Evolutionary conservation across 2,113 vertebrate species (phyloP).

Genomic region (Ciconia maguari): DNA sequence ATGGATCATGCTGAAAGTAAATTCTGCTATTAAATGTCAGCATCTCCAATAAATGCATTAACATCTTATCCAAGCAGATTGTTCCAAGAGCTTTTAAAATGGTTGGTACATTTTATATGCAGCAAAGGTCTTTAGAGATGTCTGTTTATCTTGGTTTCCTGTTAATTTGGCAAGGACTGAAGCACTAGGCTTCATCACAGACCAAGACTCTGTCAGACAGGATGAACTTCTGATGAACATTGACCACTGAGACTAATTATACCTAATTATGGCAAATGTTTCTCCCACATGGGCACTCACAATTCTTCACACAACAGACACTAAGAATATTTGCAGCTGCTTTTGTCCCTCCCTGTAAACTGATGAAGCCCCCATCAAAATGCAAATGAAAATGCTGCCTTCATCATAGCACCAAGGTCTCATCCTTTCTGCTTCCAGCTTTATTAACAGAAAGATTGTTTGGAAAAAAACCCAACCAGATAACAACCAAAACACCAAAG

Average conservation of each 20-base stretch:
- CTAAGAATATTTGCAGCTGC: neutral
- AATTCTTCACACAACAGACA: neutral
- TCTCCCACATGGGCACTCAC: neutral
- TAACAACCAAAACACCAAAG: neutral
- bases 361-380: neutral
- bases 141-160: conserved; percentile 41
- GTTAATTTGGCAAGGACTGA: conserved; percentile 38
- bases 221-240: conserved; percentile 18
- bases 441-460: neutral
- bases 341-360: neutral
- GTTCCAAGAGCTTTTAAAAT: conserved; percentile 37
- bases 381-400: neutral
- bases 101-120: conserved; percentile 17
- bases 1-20: conserved; percentile 9
- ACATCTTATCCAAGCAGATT: conserved; percentile 60
- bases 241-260: conserved; percentile 4
- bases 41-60: conserved; percentile 44
- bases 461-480: neutral
- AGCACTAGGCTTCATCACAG: neutral
- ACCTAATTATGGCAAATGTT: neutral
- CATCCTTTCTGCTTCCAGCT: neutral
- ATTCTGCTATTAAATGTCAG: conserved; percentile 55
- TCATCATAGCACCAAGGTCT: neutral
- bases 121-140: conserved; percentile 1
- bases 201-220: neutral